phyloP scores from a whole-genome alignment of 2,888 invertebrate species.

The Eristalis intricaria region DNA sequence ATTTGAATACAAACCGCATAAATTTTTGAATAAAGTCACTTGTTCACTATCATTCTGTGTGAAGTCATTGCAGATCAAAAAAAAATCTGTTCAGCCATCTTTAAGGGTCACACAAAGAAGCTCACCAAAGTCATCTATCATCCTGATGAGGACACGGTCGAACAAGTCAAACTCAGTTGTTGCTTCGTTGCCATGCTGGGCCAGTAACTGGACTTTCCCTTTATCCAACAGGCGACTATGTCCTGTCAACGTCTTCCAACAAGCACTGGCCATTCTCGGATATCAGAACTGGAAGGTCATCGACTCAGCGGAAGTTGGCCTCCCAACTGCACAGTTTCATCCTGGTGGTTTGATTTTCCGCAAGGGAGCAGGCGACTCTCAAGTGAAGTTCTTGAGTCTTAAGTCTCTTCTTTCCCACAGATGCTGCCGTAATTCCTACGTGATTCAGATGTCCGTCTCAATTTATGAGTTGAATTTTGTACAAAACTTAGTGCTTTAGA shows the following conservation, averaged over 20 bases:
- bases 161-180: slow-evolving; percentile 91
- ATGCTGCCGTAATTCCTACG: no score
- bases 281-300: slow-evolving; percentile 92
- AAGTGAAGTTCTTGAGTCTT: slow-evolving; percentile 99
- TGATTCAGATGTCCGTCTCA: no score
- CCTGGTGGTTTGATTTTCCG: slow-evolving; percentile 99
- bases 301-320: slow-evolving; percentile 87
- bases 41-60: no score
- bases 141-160: slow-evolving; percentile 97
- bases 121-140: slow-evolving; percentile 97
- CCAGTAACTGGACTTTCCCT: slow-evolving; percentile 98
- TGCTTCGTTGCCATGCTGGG: slow-evolving; percentile 95
- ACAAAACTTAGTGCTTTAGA: no score
- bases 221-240: slow-evolving; percentile 99
- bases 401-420: no score
- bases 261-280: slow-evolving; percentile 99
- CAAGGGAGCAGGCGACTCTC: slow-evolving; percentile 95
- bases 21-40: no score
- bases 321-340: slow-evolving; percentile 99
- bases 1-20: no score
- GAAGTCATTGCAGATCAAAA: no score
- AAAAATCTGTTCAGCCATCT: no score
- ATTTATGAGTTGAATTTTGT: no score
- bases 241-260: slow-evolving; percentile 96
- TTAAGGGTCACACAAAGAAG: slow-evolving; percentile 98